Conservation (phyloP, 2,797 vertebrate species). For the Diceros bicornis region DNA sequence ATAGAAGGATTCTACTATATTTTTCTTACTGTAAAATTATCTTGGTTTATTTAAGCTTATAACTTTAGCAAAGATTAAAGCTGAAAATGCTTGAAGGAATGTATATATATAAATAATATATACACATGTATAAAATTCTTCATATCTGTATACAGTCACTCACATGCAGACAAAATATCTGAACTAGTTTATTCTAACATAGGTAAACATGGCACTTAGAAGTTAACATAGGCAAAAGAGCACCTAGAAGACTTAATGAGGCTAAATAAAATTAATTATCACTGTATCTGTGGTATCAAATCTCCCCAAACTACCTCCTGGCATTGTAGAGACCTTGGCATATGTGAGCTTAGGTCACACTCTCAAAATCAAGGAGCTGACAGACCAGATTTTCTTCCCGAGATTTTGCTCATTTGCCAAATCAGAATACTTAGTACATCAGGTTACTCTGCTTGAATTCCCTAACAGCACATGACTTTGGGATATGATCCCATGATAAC, state of each 20-base stretch:
- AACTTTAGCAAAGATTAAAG: neutral
- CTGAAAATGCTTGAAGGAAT: neutral
- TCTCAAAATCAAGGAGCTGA: conserved; percentile 84
- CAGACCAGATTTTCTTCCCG: conserved; percentile 83
- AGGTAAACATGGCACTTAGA: conserved; percentile 56
- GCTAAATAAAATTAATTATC: conserved; percentile 84
- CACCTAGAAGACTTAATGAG: conserved; percentile 75
- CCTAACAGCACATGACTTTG: conserved; percentile 50
- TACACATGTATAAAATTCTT: neutral
- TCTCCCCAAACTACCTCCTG: conserved; percentile 78
- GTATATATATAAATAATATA: neutral
- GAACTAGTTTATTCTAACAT: conserved; percentile 56
- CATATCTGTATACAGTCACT: neutral
- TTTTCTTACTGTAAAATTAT: neutral
- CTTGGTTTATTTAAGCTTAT: neutral
- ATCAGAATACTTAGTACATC: conserved; percentile 68
- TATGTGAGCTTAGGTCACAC: conserved; percentile 82
- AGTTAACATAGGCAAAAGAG: conserved; percentile 28
- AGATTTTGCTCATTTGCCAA: conserved; percentile 86
- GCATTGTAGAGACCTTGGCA: conserved; percentile 81
- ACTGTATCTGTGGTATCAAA: conserved; percentile 74
- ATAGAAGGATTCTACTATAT: neutral
- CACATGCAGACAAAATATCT: neutral
- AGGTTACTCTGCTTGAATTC: conserved; percentile 65
- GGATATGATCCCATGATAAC: conserved; percentile 81